Base-by-base conservation (phyloP, 2,113 vertebrate species). In the Sturnus vulgaris region DNA sequence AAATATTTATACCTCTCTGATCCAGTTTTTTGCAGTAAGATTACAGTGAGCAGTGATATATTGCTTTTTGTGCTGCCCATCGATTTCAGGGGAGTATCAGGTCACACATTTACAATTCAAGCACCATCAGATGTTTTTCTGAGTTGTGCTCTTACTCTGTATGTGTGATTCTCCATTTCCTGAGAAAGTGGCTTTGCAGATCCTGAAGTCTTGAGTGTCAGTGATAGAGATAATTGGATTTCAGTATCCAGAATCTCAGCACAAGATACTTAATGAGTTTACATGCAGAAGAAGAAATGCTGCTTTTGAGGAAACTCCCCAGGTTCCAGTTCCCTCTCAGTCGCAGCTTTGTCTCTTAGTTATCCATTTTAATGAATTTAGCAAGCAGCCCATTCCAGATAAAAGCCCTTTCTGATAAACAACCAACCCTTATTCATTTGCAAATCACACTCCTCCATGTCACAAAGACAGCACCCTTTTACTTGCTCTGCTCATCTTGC, bases 171-270 rank as follows among this genome's bases (percentile, higher is more conserved):
- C 65, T 92, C 77, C 11, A 5, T 92, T 94, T 95, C 83, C 73
- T 60, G n/a, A 75, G 53, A 80, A 97, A 61, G 77, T 76, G 46
- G 47, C 79, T 94, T 73, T 82, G 66, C 60, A 71, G 64, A 53
- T 90, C 85, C 59, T 82, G 57, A 77, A 92, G 47, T 63, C 69
- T 86, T 88, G 79, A 78, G 27, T 88, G 46, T 79, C 91, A 90
- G 72, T 94, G 80, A 83, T 91, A 93, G 24, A 93, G 70, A 69
- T 94, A 97, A 96, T 93, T 97, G 91, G 82, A 96, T 96, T 97
- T 91, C 82, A 93, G 81, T 86, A 83, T 93, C 42, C 55, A 71
- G 76, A 86, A 70, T 72, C 86, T 95, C 92, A 96, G 82, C 79
- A 84, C 33, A 30, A 84, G 70, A 72, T 90, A 27, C 37, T 93